Evolutionary conservation across 2,888 invertebrate species (phyloP).

Genomic region (Eustalomyia histrio): DNA sequence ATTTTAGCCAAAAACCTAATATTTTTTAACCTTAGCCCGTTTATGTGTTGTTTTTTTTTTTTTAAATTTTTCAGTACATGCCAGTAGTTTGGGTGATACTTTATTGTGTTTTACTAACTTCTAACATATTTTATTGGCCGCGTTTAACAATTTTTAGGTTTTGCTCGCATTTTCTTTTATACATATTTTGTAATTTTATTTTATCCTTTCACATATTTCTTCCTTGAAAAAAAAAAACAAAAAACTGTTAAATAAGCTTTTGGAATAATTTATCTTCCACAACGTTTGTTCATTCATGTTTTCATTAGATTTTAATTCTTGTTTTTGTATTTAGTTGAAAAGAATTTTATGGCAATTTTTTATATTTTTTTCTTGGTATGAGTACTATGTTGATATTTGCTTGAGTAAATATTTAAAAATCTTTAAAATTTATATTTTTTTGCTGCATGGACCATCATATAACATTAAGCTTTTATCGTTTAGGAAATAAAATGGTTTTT

Average conservation of each 20-base stretch:
- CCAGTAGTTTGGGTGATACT: slow-evolving; percentile 1
- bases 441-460: slow-evolving; percentile 15
- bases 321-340: slow-evolving; percentile 16
- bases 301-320: slow-evolving; percentile 60
- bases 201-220: slow-evolving; percentile 3
- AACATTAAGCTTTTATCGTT: slow-evolving; percentile 37
- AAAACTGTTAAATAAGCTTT: slow-evolving; percentile 15
- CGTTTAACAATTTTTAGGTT: slow-evolving; percentile 49
- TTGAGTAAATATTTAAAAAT: slow-evolving; percentile 53
- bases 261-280: slow-evolving; percentile 60
- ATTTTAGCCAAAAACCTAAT: slow-evolving; percentile 33
- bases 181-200: slow-evolving; percentile 38
- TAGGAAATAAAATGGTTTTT: slow-evolving; percentile 26
- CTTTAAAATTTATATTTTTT: slow-evolving; percentile 41
- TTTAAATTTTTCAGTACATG: no score
- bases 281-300: slow-evolving; percentile 61
- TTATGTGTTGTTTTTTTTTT: neutral
- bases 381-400: slow-evolving; percentile 41
- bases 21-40: neutral
- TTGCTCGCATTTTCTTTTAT: neutral
- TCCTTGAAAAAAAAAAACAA: neutral
- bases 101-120: slow-evolving; percentile 39
- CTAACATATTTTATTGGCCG: slow-evolving; percentile 51
- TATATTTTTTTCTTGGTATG: neutral
- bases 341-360: slow-evolving; percentile 36